Evolutionary conservation across 2,888 invertebrate species (phyloP).

Genomic region (Deilephila porcellus): DNA sequence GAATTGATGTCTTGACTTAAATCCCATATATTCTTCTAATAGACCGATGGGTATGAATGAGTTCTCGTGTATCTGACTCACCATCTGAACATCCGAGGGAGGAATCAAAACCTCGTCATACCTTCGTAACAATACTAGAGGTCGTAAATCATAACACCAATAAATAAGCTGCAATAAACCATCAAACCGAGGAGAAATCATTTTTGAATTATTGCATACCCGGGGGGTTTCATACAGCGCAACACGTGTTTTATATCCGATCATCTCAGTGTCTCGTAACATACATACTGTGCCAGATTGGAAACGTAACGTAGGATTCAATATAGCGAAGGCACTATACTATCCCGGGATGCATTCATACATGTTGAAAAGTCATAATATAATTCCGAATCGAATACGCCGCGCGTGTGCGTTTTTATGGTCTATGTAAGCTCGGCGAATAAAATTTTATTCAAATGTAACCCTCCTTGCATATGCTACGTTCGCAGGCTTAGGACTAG

Average conservation of each 20-base stretch:
- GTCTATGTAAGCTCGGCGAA: conserved; percentile 61
- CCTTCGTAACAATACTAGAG: conserved; percentile 49
- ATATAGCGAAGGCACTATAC: conserved; percentile 73
- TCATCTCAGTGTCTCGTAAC: conserved; percentile 70
- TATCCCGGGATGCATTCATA: conserved; percentile 74
- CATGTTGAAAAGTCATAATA: conserved; percentile 78
- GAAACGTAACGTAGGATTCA: conserved; percentile 73
- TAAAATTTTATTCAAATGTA: conserved; percentile 66
- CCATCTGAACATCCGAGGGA: background rate
- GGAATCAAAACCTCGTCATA: conserved; percentile 10
- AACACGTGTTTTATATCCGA: conserved; percentile 78
- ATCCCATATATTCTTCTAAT: too few species aligned
- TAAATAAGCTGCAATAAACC: conserved; percentile 67
- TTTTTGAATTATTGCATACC: conserved; percentile 74
- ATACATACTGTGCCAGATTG: conserved; percentile 68
- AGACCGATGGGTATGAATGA: too few species aligned
- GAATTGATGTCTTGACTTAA: too few species aligned
- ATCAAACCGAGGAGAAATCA: conserved; percentile 65
- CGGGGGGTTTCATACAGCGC: conserved; percentile 66
- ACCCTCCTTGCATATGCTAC: conserved; percentile 46
- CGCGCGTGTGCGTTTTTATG: conserved; percentile 68
- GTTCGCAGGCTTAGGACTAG: conserved; percentile 48
- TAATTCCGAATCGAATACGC: conserved; percentile 76
- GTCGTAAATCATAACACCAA: conserved; percentile 58
- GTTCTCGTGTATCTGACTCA: too few species aligned